A percentile compares a stretch with the other conserved stretches of the same genome.
These are phyloP conservation scores for Centruroides vittatus DNA, from an alignment of 1,140 invertebrate species.

Conservation along the genomic window DNA sequence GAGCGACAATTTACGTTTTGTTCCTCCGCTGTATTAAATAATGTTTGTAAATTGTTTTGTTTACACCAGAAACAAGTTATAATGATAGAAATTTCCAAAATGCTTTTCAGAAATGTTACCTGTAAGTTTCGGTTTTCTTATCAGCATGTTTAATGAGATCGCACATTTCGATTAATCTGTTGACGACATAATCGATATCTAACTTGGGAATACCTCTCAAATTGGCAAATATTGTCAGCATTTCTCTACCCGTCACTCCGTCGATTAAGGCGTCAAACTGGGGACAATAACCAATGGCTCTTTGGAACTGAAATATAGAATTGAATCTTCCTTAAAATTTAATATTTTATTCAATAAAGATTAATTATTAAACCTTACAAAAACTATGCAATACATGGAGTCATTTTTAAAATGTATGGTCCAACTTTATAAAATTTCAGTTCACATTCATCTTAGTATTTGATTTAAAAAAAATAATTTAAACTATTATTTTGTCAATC, in stretches of 20 bases:
- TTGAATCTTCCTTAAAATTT: not conserved
- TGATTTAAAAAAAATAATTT: no score
- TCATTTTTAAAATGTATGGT: no score
- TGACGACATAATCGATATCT: slow-evolving; percentile 22
- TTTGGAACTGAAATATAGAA: slow-evolving; percentile 12
- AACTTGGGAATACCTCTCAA: slow-evolving; percentile 43
- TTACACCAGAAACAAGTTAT: no score
- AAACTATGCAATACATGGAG: no score
- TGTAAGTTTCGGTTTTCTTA: slow-evolving; percentile 19
- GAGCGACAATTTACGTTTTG: slow-evolving; percentile 37
- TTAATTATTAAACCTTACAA: no score
- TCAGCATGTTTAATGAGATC: slow-evolving; percentile 19
- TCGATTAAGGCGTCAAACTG: slow-evolving; percentile 61
- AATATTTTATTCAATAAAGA: no score
- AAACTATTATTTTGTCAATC: no score
- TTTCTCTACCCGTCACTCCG: slow-evolving; percentile 63
- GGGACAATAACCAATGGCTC: slow-evolving; percentile 39
- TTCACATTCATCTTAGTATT: no score
- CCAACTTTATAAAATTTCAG: no score
- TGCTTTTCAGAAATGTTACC: slow-evolving; percentile 2
- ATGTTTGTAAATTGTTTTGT: no score
- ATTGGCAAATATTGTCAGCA: slow-evolving; percentile 52
- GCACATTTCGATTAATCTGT: slow-evolving; percentile 19
- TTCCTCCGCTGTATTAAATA: slow-evolving; percentile 45
- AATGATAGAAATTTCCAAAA: no score